Base-by-base conservation (phyloP, 2,888 invertebrate species). In the Drosophila anceps region DNA sequence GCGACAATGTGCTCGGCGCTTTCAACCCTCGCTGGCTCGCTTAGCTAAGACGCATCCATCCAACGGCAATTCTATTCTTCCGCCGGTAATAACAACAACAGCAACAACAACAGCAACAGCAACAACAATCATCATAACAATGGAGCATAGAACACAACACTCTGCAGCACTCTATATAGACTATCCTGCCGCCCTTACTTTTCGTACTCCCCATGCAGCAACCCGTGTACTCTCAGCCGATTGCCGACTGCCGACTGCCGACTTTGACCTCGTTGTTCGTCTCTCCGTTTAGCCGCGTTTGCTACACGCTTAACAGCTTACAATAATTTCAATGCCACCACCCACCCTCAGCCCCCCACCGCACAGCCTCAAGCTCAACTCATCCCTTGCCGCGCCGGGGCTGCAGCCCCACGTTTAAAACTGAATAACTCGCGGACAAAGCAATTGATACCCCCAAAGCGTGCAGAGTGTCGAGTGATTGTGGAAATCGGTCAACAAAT, bases 1-100 rank as follows among this genome's bases (percentile, higher is more conserved):
- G 63, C 66, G 64, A 54, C 64, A 41, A 41, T 46, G 55, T 69
- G 48, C 59, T 35, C 55, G n/a, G 29, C 66, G 48, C 62, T 75
- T 81, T 46, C 76, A 72, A 82, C 78, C 78, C 79, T 62, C 65
- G 39, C 46, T 41, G 12, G 18, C 69, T 58, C 53, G 35, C 33
- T 35, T 43, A 61, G 69, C 50, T 51, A 39, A 67, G 69, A 76
- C 79, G 79, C 80, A 79, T 79, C 81, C 84, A 83, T 74, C 74
- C 82, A 81, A 55, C 68, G 60, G 74, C 82, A 81, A 81, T 81
- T 81, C 65, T 65, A 76, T 84, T 83, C 88, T 86, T 83, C 83
- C 81, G 82, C 74, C 74, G 79, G 81, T 81, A 81, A 85, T 76
- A 85, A 79, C 79, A 84, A 73, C 73, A 81, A 39, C 69, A 73